Base-by-base conservation (phyloP, 1,140 invertebrate species). In the Agraylea sexmaculata region DNA sequence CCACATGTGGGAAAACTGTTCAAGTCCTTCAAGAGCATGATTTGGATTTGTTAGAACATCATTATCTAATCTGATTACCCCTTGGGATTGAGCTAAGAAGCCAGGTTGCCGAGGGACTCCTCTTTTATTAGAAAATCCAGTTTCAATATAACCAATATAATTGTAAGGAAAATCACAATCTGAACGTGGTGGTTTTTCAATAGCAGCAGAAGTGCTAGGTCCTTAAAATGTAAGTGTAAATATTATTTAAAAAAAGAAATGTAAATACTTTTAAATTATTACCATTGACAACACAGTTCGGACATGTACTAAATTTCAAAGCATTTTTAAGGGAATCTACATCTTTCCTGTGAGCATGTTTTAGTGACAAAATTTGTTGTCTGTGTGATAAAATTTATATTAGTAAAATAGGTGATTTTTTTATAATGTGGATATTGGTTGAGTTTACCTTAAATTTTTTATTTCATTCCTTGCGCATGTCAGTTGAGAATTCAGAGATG, bases 1-100 rank as follows among this genome's bases (percentile, higher is more conserved):
- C 87, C 90, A 94, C 66, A 92, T 77, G 62, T 94, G 87, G 3
- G 87, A 91, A 64, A 83, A 93, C 46, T 86, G 77, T 30, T 84
- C 69, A 27, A 94, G 62, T 3, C 86, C 87, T 55, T 84, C 75
- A 17, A 92, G 56, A 13, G 87, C 79, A 68, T 93, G 88, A 51
- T 82, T 74, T 2, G 89, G 87, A 67, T 93, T 93, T 25, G 78
- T 88, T 51, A 92, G 87, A n/a, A 84, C 58, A 28, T 66, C 64
- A 53, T 80, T 78, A 47, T 78, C 74, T 19, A 92, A 67, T 12
- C 74, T 72, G 7, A 93, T 53, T 40, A 74, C 74, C 12, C 84
- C 87, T 28, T 72, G 71, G n/a, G 78, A 69, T 32, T 77, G 77
- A 31, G 72, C 66, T 46, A 83, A 79, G 11, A 94, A 68, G 23